Evolutionary conservation across 2,888 invertebrate genomes (phyloP), one percentile per base, ranked within the genome.

Genomic region (Drosophila acutilabella): DNA sequence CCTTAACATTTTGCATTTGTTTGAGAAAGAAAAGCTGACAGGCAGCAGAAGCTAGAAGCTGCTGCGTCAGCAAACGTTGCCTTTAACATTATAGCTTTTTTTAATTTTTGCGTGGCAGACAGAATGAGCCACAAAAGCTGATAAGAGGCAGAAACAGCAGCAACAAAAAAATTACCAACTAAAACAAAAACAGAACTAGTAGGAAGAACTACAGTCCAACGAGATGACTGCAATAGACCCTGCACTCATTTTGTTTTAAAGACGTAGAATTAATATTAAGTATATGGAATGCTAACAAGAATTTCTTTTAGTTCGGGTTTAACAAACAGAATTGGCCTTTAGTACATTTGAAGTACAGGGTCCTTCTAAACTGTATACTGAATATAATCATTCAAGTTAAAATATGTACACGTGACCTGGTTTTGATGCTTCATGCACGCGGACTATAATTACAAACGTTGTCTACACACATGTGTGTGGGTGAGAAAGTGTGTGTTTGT

Each of bases 351-450:
- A 1, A 13, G 36, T 36, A 36, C 36, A 36, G 36, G 13, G 36
- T 36, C 7, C 30, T 30, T 30, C 36, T 13, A 36, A 36, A 36
- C 13, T 8, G 30, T 8, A 30, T 4, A 36, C 36, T 45, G 40
- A 54, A 69, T 51, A 42, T 57, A 85, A 75, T 80, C 80, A 80
- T 78, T 56, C 50, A 65, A 74, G 65, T 53, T 52, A 44, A 82
- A 77, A 86, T 54, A 38, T 16, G 51, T 56, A 68, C 81, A 83
- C 84, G 84, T 83, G 89, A 87, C 87, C 89, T 80, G 83, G 57
- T 82, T 82, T 44, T 40, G 16, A 44, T 23, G 70, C 74, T 67
- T 48, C 20, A 33, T 61, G 53, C 61, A 57, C 66, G 70, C 53
- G 60, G 57, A 48, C 61, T 70, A 59, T 61, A 74, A 79, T 78